Conservation (phyloP, 1,140 invertebrate species). For the Melitaea cinxia region DNA sequence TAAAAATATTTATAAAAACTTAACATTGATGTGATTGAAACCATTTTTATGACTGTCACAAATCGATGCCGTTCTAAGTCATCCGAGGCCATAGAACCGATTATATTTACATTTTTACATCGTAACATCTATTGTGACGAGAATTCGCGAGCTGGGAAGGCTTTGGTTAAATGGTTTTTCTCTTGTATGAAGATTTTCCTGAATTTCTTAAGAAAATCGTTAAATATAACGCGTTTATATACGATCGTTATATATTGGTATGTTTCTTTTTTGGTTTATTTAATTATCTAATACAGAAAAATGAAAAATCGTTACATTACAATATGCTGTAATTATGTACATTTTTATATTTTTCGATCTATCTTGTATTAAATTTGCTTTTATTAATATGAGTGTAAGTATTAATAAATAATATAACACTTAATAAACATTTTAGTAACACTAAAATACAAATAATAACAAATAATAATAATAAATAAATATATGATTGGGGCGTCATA, state of each 20-base stretch:
- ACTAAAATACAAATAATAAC: no score
- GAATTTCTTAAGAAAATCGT: not conserved
- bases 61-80: not conserved
- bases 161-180: not conserved
- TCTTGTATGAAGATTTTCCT: not conserved
- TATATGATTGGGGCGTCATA: no score
- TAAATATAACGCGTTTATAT: not conserved
- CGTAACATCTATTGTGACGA: not conserved
- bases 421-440: no score
- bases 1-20: no score
- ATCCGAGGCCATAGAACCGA: conserved; percentile 11
- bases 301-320: no score
- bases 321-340: no score
- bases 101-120: conserved; percentile 14
- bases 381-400: no score
- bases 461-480: no score
- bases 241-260: not conserved
- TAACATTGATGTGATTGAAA: not conserved
- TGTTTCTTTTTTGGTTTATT: not conserved
- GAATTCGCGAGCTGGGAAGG: conserved; percentile 2
- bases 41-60: not conserved
- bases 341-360: no score
- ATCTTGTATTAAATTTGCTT: no score
- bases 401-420: no score
- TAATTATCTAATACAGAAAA: no score